These are phyloP conservation scores for Trinectes maculatus DNA, from an alignment of 2,113 vertebrate species.

Conservation along the genomic window DNA sequence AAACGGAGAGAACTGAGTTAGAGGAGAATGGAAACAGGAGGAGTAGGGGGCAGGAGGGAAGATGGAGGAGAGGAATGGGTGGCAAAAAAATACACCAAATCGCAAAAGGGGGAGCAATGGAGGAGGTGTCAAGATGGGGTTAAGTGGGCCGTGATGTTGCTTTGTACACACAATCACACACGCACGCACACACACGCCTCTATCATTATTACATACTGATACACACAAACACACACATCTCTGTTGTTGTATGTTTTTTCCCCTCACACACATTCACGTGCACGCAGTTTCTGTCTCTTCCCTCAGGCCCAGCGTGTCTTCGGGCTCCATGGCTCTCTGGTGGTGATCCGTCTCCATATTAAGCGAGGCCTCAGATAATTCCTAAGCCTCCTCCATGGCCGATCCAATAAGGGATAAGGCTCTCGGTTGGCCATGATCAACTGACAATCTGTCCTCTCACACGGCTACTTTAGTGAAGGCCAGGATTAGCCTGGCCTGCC, in stretches of 20 bases:
- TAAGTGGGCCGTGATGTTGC: constrained; percentile 68
- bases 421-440: constrained; percentile 90
- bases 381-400: constrained; percentile 94
- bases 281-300: constrained; percentile 33
- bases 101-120: constrained; percentile 12
- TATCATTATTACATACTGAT: constrained; percentile 43
- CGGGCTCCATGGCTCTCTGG: constrained; percentile 75
- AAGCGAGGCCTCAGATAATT: constrained; percentile 93
- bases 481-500: constrained; percentile 82
- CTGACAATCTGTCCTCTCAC: constrained; percentile 90
- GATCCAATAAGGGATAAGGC: constrained; percentile 94
- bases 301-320: constrained; percentile 66
- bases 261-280: not conserved
- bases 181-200: constrained; percentile 10
- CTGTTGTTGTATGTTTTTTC: not conserved
- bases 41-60: not conserved
- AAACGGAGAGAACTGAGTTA: not conserved
- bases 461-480: constrained; percentile 86
- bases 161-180: constrained; percentile 20
- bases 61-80: constrained; percentile 19
- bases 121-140: constrained; percentile 71
- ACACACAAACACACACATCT: constrained; percentile 41
- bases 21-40: constrained; percentile 1
- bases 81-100: constrained; percentile 30
- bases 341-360: constrained; percentile 93